These are phyloP conservation scores for Pipra filicauda DNA, from an alignment of 2,113 vertebrate genomes.

Conservation along the genomic window DNA sequence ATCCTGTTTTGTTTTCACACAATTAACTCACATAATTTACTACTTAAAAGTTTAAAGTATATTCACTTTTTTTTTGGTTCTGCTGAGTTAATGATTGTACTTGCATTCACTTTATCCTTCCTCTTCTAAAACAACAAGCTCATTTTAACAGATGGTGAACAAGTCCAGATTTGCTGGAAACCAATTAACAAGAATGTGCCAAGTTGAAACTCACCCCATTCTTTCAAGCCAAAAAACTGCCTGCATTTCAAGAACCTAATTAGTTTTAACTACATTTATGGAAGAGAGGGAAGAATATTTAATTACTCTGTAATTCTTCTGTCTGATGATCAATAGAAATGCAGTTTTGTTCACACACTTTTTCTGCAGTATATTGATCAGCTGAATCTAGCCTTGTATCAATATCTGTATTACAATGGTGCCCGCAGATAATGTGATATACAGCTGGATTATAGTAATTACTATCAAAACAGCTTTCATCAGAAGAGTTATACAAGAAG, in stretches of 20 bases:
- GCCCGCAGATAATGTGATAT: not conserved
- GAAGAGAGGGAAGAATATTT: conserved; percentile 23
- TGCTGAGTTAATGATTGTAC: conserved; percentile 36
- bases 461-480: not conserved
- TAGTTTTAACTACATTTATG: conserved; percentile 36
- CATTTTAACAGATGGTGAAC: conserved; percentile 53
- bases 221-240: conserved; percentile 42
- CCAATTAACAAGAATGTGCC: conserved; percentile 20
- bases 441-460: not conserved
- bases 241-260: conserved; percentile 46
- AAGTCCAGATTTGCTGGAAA: conserved; percentile 55
- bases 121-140: conserved; percentile 32
- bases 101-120: conserved; percentile 27
- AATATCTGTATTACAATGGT: not conserved
- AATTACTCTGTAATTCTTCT: conserved; percentile 14
- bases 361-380: not conserved
- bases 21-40: not conserved
- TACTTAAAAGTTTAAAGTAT: not conserved
- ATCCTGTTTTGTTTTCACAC: not conserved
- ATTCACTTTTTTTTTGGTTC: not conserved
- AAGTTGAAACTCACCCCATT: conserved; percentile 33
- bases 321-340: conserved; percentile 30
- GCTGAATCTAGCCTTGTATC: not conserved
- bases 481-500: not conserved
- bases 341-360: not conserved